phyloP scores from a whole-genome alignment of 2,113 vertebrate species.

The Oxyura jamaicensis region DNA sequence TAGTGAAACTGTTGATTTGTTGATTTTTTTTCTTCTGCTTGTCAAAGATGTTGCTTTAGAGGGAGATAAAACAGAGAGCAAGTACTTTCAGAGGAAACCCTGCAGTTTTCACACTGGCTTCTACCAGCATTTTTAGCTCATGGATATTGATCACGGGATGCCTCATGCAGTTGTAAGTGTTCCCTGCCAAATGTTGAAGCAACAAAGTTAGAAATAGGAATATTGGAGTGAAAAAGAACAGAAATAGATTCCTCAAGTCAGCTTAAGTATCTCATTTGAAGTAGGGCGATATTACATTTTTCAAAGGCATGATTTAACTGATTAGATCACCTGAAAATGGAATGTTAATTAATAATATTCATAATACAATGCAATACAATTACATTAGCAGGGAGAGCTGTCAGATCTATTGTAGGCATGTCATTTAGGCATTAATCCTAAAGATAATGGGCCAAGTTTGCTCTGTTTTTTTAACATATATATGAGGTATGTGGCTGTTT shows the following conservation, averaged over 20 bases:
- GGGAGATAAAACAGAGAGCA: slow-evolving; percentile 6
- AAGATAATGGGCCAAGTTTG: slow-evolving; percentile 10
- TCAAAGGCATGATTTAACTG: not conserved
- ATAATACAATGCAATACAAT: slow-evolving; percentile 22
- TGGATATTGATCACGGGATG: not conserved
- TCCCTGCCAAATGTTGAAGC: slow-evolving; percentile 24
- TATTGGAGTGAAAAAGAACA: not conserved
- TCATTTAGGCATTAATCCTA: slow-evolving; percentile 12
- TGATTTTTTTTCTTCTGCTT: not conserved
- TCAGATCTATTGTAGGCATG: not conserved
- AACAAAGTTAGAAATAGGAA: slow-evolving; percentile 30
- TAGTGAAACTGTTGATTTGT: slow-evolving; percentile 29
- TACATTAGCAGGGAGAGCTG: slow-evolving; percentile 25
- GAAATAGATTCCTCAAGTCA: slow-evolving; percentile 61
- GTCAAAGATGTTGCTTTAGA: not conserved
- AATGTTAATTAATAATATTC: slow-evolving; percentile 50
- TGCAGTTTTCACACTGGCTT: slow-evolving; percentile 27
- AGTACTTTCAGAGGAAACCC: slow-evolving; percentile 27
- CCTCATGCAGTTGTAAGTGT: not conserved
- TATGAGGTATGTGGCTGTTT: not conserved
- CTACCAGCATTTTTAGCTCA: slow-evolving; percentile 10
- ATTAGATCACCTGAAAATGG: slow-evolving; percentile 50
- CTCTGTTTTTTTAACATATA: not conserved
- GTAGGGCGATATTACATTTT: not conserved
- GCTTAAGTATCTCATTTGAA: slow-evolving; percentile 29